These are phyloP conservation scores for Turritopsis rubra DNA, from an alignment of 30 jellyfish, hydroid and myxozoan genomes.

Conservation along the genomic window DNA sequence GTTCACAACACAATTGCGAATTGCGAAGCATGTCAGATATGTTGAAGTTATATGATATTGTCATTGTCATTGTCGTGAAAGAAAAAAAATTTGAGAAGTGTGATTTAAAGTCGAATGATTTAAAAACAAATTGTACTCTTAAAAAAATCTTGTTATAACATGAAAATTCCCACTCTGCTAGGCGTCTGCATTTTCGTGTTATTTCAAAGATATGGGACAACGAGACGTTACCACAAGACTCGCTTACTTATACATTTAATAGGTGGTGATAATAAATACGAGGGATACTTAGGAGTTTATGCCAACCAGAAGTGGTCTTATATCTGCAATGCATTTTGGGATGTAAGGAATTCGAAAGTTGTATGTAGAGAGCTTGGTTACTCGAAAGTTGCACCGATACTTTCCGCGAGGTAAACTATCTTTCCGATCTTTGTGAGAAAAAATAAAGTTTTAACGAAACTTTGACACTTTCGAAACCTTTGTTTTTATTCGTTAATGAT, in stretches of 20 bases:
- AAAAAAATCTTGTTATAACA: background rate
- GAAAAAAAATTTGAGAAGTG: background rate
- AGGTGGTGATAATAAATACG: background rate
- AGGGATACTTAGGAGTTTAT: slow-evolving; percentile 7
- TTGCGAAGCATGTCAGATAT: background rate
- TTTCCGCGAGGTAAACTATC: background rate
- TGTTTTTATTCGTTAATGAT: background rate
- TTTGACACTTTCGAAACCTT: no score
- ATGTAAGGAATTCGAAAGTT: slow-evolving; percentile 22
- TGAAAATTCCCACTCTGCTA: background rate
- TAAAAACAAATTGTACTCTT: background rate
- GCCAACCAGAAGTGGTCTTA: background rate
- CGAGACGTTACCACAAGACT: background rate
- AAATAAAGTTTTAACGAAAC: no score
- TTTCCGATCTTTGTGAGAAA: no score
- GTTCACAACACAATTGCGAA: background rate
- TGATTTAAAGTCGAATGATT: background rate
- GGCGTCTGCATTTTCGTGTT: background rate
- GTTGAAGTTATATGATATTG: background rate
- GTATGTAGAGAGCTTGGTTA: slow-evolving; percentile 28
- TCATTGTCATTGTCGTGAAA: no score
- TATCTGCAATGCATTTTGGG: slow-evolving; percentile 21
- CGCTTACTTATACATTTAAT: background rate
- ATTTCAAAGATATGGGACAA: background rate
- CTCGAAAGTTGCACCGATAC: background rate